A percentile compares a stretch with the other conserved stretches of the same genome.
phyloP scores from a whole-genome alignment of 2,888 invertebrate genomes.

The Megaustenia siamemsis region DNA sequence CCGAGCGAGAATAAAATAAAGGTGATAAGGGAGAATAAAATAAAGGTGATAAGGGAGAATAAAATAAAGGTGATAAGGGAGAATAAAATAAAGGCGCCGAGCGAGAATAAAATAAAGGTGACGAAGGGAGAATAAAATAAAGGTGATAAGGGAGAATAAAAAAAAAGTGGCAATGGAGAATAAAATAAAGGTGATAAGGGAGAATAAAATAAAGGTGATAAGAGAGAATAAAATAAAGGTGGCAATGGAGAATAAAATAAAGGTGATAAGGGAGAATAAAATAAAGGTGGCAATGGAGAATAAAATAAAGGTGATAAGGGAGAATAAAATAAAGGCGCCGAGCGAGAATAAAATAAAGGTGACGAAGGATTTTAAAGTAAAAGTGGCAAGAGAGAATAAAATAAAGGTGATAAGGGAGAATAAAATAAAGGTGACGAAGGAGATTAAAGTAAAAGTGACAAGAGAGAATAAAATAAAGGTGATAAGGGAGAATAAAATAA shows the following conservation, averaged over 20 bases:
- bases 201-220: not conserved
- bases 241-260: not conserved
- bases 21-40: not conserved
- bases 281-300: not conserved
- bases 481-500: not conserved
- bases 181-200: not conserved
- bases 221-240: not conserved
- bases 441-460: not conserved
- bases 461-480: not conserved
- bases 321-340: not conserved
- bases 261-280: no score
- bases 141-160: not conserved
- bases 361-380: no score
- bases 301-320: not conserved
- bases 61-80: no score
- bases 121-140: not conserved
- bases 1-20: not conserved
- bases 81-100: not conserved
- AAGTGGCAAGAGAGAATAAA: not conserved
- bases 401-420: not conserved
- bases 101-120: not conserved
- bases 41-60: not conserved
- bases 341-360: not conserved
- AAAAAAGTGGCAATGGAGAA: no score
- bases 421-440: not conserved